A percentile compares a stretch with the other conserved stretches of the same genome.
phyloP scores from a whole-genome alignment of 2,113 vertebrate genomes.

The Cheirogaleus medius region DNA sequence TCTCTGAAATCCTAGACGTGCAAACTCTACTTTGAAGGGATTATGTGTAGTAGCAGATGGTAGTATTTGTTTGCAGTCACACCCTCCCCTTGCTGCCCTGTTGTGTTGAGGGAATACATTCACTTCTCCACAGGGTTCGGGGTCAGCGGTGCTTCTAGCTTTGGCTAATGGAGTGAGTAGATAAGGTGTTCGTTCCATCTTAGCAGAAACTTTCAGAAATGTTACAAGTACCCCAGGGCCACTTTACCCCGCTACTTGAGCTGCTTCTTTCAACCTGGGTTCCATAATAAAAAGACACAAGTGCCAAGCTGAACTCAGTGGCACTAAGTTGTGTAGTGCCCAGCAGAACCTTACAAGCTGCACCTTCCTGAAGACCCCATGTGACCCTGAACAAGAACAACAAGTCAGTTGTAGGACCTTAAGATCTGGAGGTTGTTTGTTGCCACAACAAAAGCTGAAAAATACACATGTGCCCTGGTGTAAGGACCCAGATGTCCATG shows the following conservation, averaged over 20 bases:
- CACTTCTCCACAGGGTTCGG: not conserved
- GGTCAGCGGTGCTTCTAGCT: not conserved
- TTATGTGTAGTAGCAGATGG: no score
- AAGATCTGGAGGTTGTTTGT: not conserved
- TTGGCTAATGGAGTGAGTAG: not conserved
- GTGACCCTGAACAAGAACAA: not conserved
- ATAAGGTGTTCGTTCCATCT: not conserved
- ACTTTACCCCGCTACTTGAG: not conserved
- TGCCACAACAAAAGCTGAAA: not conserved
- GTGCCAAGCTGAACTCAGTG: not conserved
- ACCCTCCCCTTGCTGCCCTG: not conserved
- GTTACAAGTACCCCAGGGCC: rapidly evolving
- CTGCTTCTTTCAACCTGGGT: no score
- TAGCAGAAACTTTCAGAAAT: not conserved
- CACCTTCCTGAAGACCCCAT: not conserved
- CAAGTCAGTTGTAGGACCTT: not conserved
- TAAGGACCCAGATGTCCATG: not conserved
- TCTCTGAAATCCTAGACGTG: not conserved
- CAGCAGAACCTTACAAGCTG: not conserved
- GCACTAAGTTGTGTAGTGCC: not conserved
- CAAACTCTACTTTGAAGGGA: no score
- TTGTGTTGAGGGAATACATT: not conserved
- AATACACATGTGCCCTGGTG: not conserved
- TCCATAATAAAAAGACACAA: not conserved
- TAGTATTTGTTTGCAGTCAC: not conserved